Evolutionary conservation across 2,797 vertebrate species (phyloP), one percentile per base, ranked within the genome.

Genomic region (Cygnus olor): DNA sequence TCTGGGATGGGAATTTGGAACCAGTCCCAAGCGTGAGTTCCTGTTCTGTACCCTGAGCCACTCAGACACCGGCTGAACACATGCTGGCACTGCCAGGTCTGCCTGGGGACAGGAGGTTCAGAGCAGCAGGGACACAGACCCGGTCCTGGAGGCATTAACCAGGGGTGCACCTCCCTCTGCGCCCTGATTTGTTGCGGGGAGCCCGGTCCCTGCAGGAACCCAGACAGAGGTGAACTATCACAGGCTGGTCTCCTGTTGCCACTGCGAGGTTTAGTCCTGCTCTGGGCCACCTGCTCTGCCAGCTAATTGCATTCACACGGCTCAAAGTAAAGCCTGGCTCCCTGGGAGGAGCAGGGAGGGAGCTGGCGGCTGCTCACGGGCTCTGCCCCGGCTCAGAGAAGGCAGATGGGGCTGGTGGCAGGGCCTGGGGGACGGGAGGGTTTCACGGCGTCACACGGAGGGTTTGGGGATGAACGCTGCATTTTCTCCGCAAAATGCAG

Each of bases 401-500:
- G n/a, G 45, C 63, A 76, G 45, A 63, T 36, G 11, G 17, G 27
- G 9, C 45, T 0, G 4, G 32, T 24, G 57, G 71, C 54, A 34
- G 17, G 47, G 53, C 6, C 6, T 27, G 28, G 38, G 51, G 53
- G 10, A 34, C 27, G 44, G 66, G 44, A 57, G 80, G 42, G 80
- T 76, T 72, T 72, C 42, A 49, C 49, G 49, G 72, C 68, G 94
- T 74, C 51, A 60, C 0, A 0, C 22, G 64, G 63, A 87, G 32
- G 74, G 6, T 38, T 32, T 47, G n/a, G 45, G 54, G 45, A 71
- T 12, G 32, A 70, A 89, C 0, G 5, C 14, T 56, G 63, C 77
- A 44, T 69, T 84, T 85, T 71, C 49, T 78, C 73, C 88, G 83
- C 45, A 72, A 88, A 95, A 93, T 42, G 83, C 88, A 90, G 42